Percentiles rank a stretch among this genome's conserved stretches.
These are phyloP conservation scores for Chinchilla lanigera DNA, from an alignment of 2,113 vertebrate genomes.

Conservation along the genomic window DNA sequence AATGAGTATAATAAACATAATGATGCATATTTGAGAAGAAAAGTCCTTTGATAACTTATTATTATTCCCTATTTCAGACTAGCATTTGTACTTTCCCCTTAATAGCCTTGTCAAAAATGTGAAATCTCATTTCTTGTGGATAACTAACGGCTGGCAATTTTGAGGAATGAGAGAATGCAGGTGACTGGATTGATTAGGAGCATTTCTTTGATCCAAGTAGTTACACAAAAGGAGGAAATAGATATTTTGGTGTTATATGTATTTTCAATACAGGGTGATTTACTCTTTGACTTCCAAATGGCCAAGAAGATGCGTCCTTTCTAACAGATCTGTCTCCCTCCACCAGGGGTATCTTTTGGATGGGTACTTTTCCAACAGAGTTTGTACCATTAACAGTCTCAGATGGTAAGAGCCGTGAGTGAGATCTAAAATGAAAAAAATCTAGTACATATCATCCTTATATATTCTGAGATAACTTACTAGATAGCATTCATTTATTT, in stretches of 20 bases:
- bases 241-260: not conserved
- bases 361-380: not conserved
- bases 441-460: not conserved
- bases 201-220: constrained; percentile 10
- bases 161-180: constrained; percentile 47
- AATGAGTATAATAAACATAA: constrained; percentile 52
- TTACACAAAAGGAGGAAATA: constrained; percentile 39
- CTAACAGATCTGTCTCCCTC: not conserved
- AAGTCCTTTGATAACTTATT: constrained; percentile 49
- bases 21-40: constrained; percentile 58
- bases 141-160: constrained; percentile 66
- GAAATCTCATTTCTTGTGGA: constrained; percentile 69
- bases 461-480: not conserved
- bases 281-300: not conserved
- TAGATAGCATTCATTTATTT: constrained; percentile 15
- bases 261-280: constrained; percentile 1
- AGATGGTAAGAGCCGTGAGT: not conserved
- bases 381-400: not conserved
- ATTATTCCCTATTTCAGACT: constrained; percentile 56
- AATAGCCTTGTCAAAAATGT: constrained; percentile 75
- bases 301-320: not conserved
- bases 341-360: not conserved
- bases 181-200: constrained; percentile 57
- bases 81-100: constrained; percentile 52
- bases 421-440: not conserved